These are phyloP conservation scores for Antrozous pallidus DNA, from an alignment of 2,797 vertebrate species.

Conservation along the genomic window DNA sequence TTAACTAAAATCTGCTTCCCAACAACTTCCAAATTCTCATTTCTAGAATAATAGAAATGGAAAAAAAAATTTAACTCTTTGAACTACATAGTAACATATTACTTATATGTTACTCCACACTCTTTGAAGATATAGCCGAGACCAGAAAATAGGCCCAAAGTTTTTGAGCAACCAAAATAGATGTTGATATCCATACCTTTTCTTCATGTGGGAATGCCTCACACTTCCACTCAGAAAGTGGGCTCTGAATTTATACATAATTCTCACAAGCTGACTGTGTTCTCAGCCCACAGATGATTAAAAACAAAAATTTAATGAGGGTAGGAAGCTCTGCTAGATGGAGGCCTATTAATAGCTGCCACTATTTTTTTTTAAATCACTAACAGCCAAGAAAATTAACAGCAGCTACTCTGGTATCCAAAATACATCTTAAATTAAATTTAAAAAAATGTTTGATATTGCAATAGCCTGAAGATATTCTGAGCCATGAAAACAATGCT, in stretches of 20 bases:
- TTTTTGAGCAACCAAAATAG: slow-evolving; percentile 16
- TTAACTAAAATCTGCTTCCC: slow-evolving; percentile 12
- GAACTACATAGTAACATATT: background rate
- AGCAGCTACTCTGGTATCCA: slow-evolving; percentile 19
- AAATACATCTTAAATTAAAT: slow-evolving; percentile 14
- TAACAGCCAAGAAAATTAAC: slow-evolving; percentile 30
- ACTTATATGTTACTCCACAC: background rate
- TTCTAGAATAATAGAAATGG: background rate
- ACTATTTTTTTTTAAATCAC: background rate
- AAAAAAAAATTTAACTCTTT: background rate
- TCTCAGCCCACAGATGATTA: slow-evolving; percentile 51
- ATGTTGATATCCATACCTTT: background rate
- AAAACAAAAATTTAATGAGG: slow-evolving; percentile 41
- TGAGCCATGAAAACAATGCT: background rate
- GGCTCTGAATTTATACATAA: background rate
- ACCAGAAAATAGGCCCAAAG: background rate
- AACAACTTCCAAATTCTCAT: background rate
- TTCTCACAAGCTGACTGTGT: slow-evolving; percentile 16
- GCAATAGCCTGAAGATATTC: background rate
- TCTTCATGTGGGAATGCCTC: background rate
- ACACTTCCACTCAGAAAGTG: background rate
- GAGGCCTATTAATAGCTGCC: slow-evolving; percentile 46
- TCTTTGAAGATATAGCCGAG: slow-evolving; percentile 1
- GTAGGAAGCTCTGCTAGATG: slow-evolving; percentile 1
- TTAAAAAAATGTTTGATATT: background rate